Evolutionary conservation across 2,113 vertebrate species (phyloP).

Genomic region (Rhizomys pruinosus): DNA sequence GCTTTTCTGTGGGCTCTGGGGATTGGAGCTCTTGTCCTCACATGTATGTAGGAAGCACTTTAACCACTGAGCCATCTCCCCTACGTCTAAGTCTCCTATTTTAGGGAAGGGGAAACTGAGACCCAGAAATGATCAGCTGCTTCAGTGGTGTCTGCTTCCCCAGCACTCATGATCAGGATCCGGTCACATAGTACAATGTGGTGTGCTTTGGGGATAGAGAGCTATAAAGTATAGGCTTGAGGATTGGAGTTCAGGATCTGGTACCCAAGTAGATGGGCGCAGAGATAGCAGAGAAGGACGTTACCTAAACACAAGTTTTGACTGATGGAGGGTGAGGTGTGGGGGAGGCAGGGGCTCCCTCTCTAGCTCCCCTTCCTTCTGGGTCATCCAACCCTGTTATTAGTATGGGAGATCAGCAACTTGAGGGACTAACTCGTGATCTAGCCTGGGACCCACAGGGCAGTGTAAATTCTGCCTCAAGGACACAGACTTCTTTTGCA

Average conservation of each 20-base stretch:
- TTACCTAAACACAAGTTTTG: background rate
- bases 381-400: too few species aligned
- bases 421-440: background rate
- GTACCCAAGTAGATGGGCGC: background rate
- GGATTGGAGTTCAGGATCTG: background rate
- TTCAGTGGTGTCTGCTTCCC: accelerated
- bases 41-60: background rate
- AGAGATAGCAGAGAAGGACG: background rate
- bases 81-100: too few species aligned
- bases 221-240: background rate
- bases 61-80: background rate
- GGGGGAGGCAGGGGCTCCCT: background rate
- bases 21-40: background rate
- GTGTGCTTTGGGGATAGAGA: accelerated
- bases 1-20: background rate
- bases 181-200: accelerated
- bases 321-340: background rate
- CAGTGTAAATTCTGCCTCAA: background rate
- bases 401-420: background rate
- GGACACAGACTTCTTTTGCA: background rate
- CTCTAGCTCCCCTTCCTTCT: background rate
- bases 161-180: background rate
- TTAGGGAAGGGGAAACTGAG: too few species aligned
- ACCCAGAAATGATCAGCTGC: background rate
- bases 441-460: background rate